Conservation (phyloP, 2,113 vertebrate genomes). For the Carollia perspicillata region DNA sequence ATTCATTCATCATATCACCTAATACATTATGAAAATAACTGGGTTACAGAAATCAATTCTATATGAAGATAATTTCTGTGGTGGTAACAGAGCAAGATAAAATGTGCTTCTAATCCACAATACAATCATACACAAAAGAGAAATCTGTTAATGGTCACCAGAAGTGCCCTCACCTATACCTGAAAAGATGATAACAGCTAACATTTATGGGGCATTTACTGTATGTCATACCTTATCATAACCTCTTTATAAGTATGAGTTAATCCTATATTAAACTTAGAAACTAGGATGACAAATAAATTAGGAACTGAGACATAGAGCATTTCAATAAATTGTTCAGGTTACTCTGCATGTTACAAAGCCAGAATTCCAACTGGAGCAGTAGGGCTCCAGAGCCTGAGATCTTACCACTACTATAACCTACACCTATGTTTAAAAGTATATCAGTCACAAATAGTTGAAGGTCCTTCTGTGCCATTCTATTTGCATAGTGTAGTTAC, state of each 20-base stretch:
- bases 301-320: background rate
- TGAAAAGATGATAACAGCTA: background rate
- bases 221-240: background rate
- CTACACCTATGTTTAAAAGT: background rate
- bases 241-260: background rate
- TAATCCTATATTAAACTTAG: background rate
- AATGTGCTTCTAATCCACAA: background rate
- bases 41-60: slow-evolving; percentile 3
- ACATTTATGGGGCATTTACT: background rate
- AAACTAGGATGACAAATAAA: background rate
- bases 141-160: background rate
- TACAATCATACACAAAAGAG: background rate
- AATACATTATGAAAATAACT: slow-evolving; percentile 37
- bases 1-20: background rate
- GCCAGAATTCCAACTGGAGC: background rate
- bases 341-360: background rate
- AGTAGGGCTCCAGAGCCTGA: background rate
- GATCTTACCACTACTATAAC: background rate
- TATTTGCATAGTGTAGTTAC: background rate
- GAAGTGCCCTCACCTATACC: background rate
- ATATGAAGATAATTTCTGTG: background rate
- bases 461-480: slow-evolving; percentile 26
- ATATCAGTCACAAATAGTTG: background rate
- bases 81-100: background rate
- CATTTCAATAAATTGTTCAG: background rate